phyloP scores from a whole-genome alignment of 2,113 vertebrate species.

The Dasyornis broadbenti region DNA sequence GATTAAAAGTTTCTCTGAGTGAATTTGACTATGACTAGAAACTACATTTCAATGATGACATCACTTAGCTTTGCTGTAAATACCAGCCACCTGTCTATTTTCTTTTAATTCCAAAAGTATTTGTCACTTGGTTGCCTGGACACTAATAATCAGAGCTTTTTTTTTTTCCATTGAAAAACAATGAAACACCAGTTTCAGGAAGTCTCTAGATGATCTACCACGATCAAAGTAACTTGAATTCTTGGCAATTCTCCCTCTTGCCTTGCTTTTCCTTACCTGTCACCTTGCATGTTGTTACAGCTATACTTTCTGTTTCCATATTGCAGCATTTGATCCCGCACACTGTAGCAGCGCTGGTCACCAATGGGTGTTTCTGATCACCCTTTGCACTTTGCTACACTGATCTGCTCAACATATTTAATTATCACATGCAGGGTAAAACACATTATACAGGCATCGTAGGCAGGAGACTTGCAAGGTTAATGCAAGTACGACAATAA shows the following conservation, averaged over 20 bases:
- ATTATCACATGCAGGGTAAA: conserved; percentile 27
- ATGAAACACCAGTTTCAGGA: not conserved
- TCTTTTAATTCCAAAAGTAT: not conserved
- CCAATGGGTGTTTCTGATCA: not conserved
- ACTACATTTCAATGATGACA: not conserved
- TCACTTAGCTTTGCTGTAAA: not conserved
- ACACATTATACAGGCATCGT: conserved; percentile 33
- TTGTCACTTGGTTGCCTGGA: not conserved
- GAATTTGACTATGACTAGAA: not conserved
- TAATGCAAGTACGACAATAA: conserved; percentile 45
- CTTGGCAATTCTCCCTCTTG: not conserved
- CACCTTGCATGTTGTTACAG: not conserved
- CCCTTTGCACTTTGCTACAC: not conserved
- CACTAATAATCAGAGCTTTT: not conserved
- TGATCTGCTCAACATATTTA: not conserved
- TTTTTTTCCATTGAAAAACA: not conserved
- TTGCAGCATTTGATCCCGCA: not conserved
- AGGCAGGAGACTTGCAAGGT: conserved; percentile 17
- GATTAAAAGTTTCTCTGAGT: not conserved
- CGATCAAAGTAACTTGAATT: not conserved
- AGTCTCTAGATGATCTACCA: not conserved
- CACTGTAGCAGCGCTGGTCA: not conserved
- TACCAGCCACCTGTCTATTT: not conserved
- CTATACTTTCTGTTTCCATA: not conserved
- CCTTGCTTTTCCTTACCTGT: not conserved